Conservation (phyloP, 2,888 invertebrate species). For the Tetragnatha montana region DNA sequence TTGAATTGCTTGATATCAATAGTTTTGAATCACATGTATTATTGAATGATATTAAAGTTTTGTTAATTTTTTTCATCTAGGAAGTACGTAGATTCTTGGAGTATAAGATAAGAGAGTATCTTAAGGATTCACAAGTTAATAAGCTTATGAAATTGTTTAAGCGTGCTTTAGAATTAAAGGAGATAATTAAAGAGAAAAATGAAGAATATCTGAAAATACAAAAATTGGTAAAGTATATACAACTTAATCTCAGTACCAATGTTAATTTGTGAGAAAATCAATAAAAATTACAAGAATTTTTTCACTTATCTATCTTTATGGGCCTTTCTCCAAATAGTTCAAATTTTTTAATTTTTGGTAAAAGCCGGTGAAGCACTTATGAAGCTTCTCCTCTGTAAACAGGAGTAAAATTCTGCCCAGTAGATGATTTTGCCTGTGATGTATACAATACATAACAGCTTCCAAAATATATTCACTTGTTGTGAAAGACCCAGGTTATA, state of each 20-base stretch:
- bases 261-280: no score
- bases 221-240: background rate
- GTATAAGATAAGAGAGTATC: background rate
- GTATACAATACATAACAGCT: no score
- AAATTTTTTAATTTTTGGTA: no score
- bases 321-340: no score
- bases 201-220: background rate
- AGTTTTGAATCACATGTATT: background rate
- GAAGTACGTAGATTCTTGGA: background rate
- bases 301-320: background rate
- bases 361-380: no score
- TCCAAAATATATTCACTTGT: no score
- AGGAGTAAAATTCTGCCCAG: no score
- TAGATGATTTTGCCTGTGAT: no score
- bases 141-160: background rate
- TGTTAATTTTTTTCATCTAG: background rate
- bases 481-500: no score
- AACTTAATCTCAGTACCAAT: background rate
- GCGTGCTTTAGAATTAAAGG: background rate
- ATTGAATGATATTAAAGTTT: background rate
- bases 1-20: no score
- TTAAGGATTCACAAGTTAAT: background rate
- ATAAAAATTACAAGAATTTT: background rate
- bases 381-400: no score
- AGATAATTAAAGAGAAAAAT: background rate